phyloP scores from a whole-genome alignment of 2,888 invertebrate genomes.

The Meteorus cinctellus region DNA sequence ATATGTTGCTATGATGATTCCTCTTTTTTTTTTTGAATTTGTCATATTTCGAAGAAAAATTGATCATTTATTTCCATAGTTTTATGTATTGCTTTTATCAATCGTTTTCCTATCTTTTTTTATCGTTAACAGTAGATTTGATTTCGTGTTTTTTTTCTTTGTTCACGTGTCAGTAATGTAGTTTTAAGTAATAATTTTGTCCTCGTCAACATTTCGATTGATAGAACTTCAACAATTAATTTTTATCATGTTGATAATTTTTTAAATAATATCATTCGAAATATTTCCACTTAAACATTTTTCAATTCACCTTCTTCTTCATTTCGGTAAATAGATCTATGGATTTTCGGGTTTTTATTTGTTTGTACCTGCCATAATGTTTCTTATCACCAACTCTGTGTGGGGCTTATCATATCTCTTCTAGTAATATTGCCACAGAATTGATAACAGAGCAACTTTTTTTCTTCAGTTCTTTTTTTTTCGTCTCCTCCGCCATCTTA shows the following conservation, averaged over 20 bases:
- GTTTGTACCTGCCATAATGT: slow-evolving; percentile 29
- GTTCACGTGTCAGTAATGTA: too few relatives aligned
- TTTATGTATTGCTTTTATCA: too few relatives aligned
- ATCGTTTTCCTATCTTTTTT: too few relatives aligned
- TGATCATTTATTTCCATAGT: too few relatives aligned
- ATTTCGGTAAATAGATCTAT: slow-evolving; percentile 41
- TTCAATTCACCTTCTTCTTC: slow-evolving; percentile 23
- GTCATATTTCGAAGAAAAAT: too few relatives aligned
- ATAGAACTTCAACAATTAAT: not conserved
- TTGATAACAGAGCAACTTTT: slow-evolving; percentile 37
- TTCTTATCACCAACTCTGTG: slow-evolving; percentile 23
- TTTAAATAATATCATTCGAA: slow-evolving; percentile 20
- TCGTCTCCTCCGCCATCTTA: not conserved
- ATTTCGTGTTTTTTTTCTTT: too few relatives aligned
- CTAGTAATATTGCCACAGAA: slow-evolving; percentile 29
- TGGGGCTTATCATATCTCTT: slow-evolving; percentile 40
- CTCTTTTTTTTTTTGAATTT: not conserved
- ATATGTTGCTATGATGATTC: slow-evolving; percentile 27
- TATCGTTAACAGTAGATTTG: too few relatives aligned
- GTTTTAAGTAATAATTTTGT: not conserved
- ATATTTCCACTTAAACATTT: slow-evolving; percentile 8
- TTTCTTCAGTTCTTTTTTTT: not conserved
- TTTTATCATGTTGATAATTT: slow-evolving; percentile 35
- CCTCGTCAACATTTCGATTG: not conserved
- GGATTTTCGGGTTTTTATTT: slow-evolving; percentile 44